Percentiles rank a stretch among this genome's conserved stretches.
Evolutionary conservation across 2,113 vertebrate genomes (phyloP).

Genomic region (Hyperoodon ampullatus): DNA sequence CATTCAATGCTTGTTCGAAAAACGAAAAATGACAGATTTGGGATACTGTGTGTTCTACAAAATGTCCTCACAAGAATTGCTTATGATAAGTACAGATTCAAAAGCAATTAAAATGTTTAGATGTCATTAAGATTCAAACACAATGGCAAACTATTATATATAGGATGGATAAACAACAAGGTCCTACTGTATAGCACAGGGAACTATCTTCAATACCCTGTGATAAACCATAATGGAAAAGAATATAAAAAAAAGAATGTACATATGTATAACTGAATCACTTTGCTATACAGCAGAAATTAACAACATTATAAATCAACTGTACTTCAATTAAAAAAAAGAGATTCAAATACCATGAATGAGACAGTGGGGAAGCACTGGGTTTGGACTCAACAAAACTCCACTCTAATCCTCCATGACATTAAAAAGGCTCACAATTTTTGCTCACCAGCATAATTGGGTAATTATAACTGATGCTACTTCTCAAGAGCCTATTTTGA

Average conservation of each 20-base stretch:
- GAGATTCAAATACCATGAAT: background rate
- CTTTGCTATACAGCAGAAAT: background rate
- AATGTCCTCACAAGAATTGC: background rate
- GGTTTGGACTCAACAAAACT: background rate
- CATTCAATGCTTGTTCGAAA: background rate
- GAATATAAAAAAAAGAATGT: background rate
- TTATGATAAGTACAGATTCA: background rate
- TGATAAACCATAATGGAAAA: background rate
- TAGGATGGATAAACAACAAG: background rate
- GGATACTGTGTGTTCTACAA: background rate
- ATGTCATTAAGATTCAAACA: background rate
- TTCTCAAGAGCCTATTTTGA: background rate
- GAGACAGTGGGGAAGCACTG: background rate
- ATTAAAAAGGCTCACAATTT: background rate
- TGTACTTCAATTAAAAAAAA: background rate
- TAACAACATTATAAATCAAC: background rate
- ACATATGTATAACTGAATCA: background rate
- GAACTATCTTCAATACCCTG: background rate
- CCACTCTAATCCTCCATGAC: background rate
- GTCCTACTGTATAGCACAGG: background rate
- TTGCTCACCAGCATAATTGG: background rate
- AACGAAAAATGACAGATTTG: background rate
- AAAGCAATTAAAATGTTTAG: constrained; percentile 15
- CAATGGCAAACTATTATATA: background rate
- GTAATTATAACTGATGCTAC: background rate